These are phyloP conservation scores for Meloe dianella DNA, from an alignment of 2,888 invertebrate species.

Conservation along the genomic window DNA sequence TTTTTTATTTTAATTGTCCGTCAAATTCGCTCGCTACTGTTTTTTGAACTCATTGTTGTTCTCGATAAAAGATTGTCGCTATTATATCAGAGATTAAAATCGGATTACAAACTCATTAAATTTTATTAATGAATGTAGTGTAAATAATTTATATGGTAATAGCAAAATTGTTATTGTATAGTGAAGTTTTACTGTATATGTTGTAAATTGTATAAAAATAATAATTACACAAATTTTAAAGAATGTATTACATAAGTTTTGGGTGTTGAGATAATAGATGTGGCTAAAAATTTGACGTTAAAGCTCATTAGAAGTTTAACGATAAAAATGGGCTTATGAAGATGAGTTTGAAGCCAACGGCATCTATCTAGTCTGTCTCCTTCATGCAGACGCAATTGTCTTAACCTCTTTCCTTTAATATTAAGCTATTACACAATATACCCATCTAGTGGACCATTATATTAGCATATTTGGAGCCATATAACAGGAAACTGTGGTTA, in stretches of 20 bases:
- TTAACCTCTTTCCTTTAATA: constrained; percentile 51
- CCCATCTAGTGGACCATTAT: constrained; percentile 53
- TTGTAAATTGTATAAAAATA: background rate
- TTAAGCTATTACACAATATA: constrained; percentile 57
- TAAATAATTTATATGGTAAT: background rate
- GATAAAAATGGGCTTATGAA: constrained; percentile 41
- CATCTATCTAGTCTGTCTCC: constrained; percentile 27
- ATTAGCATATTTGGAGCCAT: constrained; percentile 57
- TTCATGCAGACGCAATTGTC: constrained; percentile 54
- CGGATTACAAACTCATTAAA: background rate
- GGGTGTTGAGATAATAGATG: constrained; percentile 14
- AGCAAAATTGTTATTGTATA: background rate
- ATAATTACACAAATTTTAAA: background rate
- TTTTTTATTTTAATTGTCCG: too few relatives aligned
- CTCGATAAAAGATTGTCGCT: too few relatives aligned
- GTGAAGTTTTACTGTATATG: background rate
- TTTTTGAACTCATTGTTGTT: too few relatives aligned
- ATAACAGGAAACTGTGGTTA: constrained; percentile 50
- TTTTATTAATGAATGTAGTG: background rate
- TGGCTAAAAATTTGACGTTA: constrained; percentile 32
- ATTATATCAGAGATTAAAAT: background rate
- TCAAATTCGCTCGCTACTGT: too few relatives aligned
- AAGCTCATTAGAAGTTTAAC: constrained; percentile 34
- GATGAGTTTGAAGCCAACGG: constrained; percentile 32
- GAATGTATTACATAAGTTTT: constrained; percentile 10